Conservation (phyloP, 1,140 invertebrate species). For the Nylanderia fulva region DNA sequence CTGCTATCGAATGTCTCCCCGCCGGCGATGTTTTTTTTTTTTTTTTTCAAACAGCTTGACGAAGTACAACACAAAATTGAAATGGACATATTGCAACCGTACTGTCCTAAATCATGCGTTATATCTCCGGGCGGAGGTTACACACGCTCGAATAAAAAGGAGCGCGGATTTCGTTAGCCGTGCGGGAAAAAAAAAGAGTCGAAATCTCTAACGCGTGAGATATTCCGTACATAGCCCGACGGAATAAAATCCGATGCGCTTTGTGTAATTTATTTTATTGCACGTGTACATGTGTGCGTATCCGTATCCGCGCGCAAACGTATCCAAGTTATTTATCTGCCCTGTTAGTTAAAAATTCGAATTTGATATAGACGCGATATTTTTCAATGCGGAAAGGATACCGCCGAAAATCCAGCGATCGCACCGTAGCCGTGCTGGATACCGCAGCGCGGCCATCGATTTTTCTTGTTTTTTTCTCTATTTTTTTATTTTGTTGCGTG, state of each 20-base stretch:
- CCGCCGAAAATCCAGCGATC: constrained; percentile 62
- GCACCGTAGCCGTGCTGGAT: constrained; percentile 19
- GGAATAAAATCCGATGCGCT: constrained; percentile 37
- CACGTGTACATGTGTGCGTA: neutral
- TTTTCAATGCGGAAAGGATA: constrained; percentile 28
- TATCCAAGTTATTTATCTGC: constrained; percentile 51
- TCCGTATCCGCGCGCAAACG: neutral
- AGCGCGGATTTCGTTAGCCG: constrained; percentile 21
- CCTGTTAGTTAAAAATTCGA: constrained; percentile 40
- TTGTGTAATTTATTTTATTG: constrained; percentile 56
- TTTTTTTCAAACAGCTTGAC: constrained; percentile 53
- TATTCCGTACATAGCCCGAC: constrained; percentile 35
- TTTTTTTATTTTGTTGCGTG: constrained; percentile 4
- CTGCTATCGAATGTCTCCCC: constrained; percentile 30
- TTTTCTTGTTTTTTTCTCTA: neutral
- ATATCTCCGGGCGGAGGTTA: constrained; percentile 50
- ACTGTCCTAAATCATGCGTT: constrained; percentile 46
- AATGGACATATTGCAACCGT: constrained; percentile 60
- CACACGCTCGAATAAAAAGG: constrained; percentile 54
- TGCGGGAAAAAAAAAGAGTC: constrained; percentile 16
- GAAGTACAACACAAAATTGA: constrained; percentile 59
- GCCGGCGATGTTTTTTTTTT: constrained; percentile 14
- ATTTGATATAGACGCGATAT: constrained; percentile 48
- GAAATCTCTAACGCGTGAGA: constrained; percentile 46
- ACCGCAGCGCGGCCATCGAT: constrained; percentile 2